Evolutionary conservation across 2,113 vertebrate species (phyloP).

Genomic region (Anolis sagrei): DNA sequence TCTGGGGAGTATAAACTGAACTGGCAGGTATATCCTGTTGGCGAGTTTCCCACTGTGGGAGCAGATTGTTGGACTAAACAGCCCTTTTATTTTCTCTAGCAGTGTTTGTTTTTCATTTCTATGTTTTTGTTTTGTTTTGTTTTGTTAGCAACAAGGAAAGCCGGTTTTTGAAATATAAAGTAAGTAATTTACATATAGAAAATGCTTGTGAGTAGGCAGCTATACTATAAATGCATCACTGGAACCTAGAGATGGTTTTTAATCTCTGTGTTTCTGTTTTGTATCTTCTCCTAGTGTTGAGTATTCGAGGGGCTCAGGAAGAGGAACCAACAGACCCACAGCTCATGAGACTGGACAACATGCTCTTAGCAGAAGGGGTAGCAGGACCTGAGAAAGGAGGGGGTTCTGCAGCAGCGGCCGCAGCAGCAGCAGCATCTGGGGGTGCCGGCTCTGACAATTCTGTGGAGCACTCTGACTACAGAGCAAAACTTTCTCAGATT

Average conservation of each 20-base stretch:
- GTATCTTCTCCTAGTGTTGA: constrained; percentile 87
- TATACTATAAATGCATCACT: too few relatives aligned
- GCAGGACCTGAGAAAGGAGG: constrained; percentile 95
- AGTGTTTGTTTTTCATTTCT: not conserved
- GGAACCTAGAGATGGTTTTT: not conserved
- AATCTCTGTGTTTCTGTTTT: constrained; percentile 13
- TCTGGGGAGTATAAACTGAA: too few relatives aligned
- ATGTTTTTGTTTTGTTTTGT: not conserved
- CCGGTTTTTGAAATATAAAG: too few relatives aligned
- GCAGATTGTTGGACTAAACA: too few relatives aligned
- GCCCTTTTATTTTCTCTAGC: too few relatives aligned
- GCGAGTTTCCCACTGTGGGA: too few relatives aligned
- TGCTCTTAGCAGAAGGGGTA: constrained; percentile 95
- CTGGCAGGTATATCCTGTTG: too few relatives aligned
- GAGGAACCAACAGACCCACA: constrained; percentile 96
- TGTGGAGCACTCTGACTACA: constrained; percentile 94
- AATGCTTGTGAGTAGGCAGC: too few relatives aligned
- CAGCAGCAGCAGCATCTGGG: constrained; percentile 87
- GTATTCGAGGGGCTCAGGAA: constrained; percentile 96
- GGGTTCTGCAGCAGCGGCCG: constrained; percentile 88
- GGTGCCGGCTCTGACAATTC: constrained; percentile 91
- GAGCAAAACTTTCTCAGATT: constrained; percentile 96
- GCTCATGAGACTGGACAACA: constrained; percentile 98
- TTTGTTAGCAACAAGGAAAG: too few relatives aligned
- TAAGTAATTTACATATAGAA: too few relatives aligned